Evolutionary conservation across 2,113 vertebrate species (phyloP).

Genomic region (Uria lomvia): DNA sequence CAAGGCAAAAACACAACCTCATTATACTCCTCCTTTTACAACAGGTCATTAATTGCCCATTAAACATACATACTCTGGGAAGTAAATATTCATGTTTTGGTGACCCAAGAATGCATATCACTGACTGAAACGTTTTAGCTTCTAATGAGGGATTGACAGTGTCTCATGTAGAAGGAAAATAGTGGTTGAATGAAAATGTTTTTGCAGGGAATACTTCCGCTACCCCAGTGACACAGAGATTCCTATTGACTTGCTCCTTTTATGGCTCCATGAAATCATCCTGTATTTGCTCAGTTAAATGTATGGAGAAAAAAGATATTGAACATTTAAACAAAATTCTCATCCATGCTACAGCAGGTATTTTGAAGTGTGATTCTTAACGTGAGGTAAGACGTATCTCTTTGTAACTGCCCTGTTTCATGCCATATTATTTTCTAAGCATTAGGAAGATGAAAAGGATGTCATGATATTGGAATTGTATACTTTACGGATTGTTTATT

Average conservation of each 20-base stretch:
- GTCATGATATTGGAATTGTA: background rate
- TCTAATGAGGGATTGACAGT: background rate
- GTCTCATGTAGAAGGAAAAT: background rate
- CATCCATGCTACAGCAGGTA: constrained; percentile 74
- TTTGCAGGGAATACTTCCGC: constrained; percentile 73
- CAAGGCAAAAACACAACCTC: background rate
- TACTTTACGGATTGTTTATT: background rate
- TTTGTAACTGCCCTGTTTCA: background rate
- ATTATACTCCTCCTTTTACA: constrained; percentile 5
- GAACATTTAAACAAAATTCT: constrained; percentile 79
- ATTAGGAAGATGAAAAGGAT: background rate
- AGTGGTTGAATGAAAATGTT: background rate
- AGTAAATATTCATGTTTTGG: background rate
- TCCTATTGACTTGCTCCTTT: constrained; percentile 74
- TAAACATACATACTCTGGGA: background rate
- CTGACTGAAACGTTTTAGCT: background rate
- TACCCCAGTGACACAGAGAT: constrained; percentile 62
- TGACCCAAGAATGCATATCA: background rate
- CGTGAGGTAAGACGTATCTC: background rate
- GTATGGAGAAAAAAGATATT: constrained; percentile 78
- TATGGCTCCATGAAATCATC: constrained; percentile 75
- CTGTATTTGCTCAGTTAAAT: constrained; percentile 76
- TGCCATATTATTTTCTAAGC: background rate
- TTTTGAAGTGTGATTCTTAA: constrained; percentile 65
- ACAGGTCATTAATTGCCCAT: background rate